These are phyloP conservation scores for Pristionchus japonicus DNA, from an alignment of 2,888 invertebrate genomes.

Conservation along the genomic window DNA sequence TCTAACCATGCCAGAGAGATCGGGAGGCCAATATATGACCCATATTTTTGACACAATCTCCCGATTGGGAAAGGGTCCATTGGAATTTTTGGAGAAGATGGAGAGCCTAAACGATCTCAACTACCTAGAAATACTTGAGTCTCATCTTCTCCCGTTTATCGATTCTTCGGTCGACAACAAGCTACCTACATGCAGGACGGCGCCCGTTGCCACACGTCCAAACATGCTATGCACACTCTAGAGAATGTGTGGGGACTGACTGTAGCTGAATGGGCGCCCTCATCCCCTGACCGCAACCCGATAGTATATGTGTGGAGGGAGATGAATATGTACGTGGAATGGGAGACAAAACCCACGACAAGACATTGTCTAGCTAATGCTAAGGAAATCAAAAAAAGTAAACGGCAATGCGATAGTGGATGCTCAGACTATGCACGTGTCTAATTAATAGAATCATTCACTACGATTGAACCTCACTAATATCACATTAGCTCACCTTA, in stretches of 20 bases:
- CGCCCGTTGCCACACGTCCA: not conserved
- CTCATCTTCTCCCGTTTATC: not conserved
- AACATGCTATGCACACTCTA: not conserved
- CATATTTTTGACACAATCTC: too few species aligned
- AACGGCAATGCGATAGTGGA: not conserved
- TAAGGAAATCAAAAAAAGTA: not conserved
- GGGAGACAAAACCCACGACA: not conserved
- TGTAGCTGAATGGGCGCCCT: not conserved
- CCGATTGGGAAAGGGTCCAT: not conserved
- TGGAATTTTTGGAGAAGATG: not conserved
- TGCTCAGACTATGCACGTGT: not conserved
- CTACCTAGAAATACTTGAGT: not conserved
- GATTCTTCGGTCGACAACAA: not conserved
- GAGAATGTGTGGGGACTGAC: not conserved
- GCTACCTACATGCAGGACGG: slow-evolving; percentile 15
- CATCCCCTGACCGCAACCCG: not conserved
- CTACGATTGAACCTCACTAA: too few species aligned
- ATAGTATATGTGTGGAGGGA: not conserved
- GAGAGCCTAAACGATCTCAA: not conserved
- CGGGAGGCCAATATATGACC: too few species aligned
- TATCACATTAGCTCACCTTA: too few species aligned
- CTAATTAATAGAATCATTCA: too few species aligned
- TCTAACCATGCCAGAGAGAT: too few species aligned
- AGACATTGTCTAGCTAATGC: not conserved
- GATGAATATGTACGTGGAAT: not conserved